Evolutionary conservation across 2,797 vertebrate genomes (phyloP).

Genomic region (Micropoecilia bifurca): DNA sequence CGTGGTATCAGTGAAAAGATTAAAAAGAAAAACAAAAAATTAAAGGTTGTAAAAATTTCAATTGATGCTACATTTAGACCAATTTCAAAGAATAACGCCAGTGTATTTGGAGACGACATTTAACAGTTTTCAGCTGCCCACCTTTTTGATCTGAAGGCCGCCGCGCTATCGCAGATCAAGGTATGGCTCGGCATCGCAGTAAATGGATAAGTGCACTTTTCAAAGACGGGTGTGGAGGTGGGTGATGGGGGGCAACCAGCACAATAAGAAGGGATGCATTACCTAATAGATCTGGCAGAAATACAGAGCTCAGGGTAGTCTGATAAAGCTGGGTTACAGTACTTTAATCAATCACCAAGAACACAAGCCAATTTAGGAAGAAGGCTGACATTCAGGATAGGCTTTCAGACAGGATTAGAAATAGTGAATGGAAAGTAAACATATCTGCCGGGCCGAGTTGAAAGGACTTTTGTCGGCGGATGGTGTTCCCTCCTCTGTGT

Average conservation of each 20-base stretch:
- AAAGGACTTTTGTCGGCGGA: constrained; percentile 70
- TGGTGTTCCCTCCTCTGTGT: constrained; percentile 59
- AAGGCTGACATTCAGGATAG: constrained; percentile 81
- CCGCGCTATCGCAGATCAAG: constrained; percentile 27
- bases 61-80: constrained; percentile 48
- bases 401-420: constrained; percentile 86
- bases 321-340: constrained; percentile 82
- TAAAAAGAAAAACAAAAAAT: constrained; percentile 11
- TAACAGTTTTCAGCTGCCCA: constrained; percentile 37
- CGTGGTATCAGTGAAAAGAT: constrained; percentile 46
- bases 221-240: constrained; percentile 37
- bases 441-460: constrained; percentile 64
- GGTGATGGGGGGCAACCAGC: constrained; percentile 43
- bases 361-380: constrained; percentile 81
- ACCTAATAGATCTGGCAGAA: constrained; percentile 86
- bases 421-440: constrained; percentile 75
- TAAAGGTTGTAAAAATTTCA: background rate
- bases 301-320: constrained; percentile 73
- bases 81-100: constrained; percentile 30
- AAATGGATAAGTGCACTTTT: constrained; percentile 62
- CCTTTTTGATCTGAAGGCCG: constrained; percentile 42
- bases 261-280: constrained; percentile 84
- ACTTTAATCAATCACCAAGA: constrained; percentile 86
- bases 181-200: constrained; percentile 37
- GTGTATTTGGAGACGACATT: constrained; percentile 44